A percentile compares a stretch with the other conserved stretches of the same genome.
These are phyloP conservation scores for Fragum sueziense DNA, from an alignment of 2,888 invertebrate genomes.

Conservation along the genomic window DNA sequence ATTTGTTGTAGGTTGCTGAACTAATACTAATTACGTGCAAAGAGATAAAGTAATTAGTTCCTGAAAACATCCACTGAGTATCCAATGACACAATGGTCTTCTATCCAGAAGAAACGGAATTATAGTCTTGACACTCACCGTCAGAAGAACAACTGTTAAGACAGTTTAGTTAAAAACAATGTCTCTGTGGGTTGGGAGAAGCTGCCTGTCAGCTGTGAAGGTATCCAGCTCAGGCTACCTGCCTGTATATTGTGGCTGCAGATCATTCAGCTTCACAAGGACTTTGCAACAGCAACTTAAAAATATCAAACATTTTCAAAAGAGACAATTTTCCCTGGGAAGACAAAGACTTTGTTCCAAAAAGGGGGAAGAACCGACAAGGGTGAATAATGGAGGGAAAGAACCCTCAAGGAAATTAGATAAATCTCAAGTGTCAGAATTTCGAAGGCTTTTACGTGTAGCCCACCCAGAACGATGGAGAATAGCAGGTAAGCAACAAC, in stretches of 20 bases:
- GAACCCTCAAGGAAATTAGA: not conserved
- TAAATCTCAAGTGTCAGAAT: conserved; percentile 61
- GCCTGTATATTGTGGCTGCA: not conserved
- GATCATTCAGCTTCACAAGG: not conserved
- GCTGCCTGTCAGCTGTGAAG: not conserved
- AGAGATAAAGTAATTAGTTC: no score
- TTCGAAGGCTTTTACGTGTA: conserved; percentile 64
- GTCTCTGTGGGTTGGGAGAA: not conserved
- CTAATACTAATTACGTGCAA: no score
- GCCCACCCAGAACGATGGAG: conserved; percentile 74
- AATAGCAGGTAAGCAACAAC: conserved; percentile 64
- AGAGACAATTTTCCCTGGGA: conserved; percentile 9
- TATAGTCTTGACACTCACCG: not conserved
- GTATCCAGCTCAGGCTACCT: not conserved
- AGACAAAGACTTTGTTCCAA: conserved; percentile 11
- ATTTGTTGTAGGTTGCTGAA: no score
- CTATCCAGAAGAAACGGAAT: no score
- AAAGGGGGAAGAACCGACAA: not conserved
- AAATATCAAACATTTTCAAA: not conserved
- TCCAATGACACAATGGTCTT: no score
- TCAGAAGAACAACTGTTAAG: not conserved
- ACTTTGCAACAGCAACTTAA: not conserved
- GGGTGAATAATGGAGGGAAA: not conserved
- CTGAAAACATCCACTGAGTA: no score
- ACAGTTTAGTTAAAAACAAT: not conserved